Percentiles rank a stretch among this genome's conserved stretches.
Evolutionary conservation across 1,140 invertebrate species (phyloP).

Genomic region (Scaptodrosophila lebanonensis): DNA sequence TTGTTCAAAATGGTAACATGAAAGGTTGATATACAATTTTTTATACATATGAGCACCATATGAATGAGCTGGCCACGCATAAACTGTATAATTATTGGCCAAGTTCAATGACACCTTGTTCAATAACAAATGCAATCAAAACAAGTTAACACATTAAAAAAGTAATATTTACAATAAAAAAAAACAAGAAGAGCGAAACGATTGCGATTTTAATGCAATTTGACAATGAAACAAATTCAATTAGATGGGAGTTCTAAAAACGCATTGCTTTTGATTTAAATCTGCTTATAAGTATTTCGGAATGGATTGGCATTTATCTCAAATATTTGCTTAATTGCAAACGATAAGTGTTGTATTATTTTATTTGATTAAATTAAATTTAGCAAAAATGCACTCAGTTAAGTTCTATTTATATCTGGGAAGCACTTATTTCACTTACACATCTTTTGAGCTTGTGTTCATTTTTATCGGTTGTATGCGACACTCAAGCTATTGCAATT

Average conservation of each 20-base stretch:
- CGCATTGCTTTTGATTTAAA: not conserved
- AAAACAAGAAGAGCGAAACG: conserved; percentile 14
- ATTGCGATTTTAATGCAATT: conserved; percentile 5
- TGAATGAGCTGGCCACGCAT: conserved; percentile 38
- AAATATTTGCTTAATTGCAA: too few relatives aligned
- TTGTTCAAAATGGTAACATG: conserved; percentile 18
- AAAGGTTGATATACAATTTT: conserved; percentile 42
- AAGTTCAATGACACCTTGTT: conserved; percentile 60
- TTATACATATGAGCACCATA: conserved; percentile 25
- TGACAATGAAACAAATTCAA: not conserved
- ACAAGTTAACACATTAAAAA: not conserved
- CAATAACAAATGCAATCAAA: conserved; percentile 55
- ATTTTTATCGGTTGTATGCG: too few relatives aligned
- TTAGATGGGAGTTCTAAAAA: conserved; percentile 2
- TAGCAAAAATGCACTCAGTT: too few relatives aligned
- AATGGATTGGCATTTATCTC: too few relatives aligned
- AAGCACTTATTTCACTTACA: too few relatives aligned
- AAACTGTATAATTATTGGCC: conserved; percentile 34
- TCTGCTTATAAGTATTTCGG: too few relatives aligned
- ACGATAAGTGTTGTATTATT: too few relatives aligned
- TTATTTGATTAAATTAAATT: too few relatives aligned
- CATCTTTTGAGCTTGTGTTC: not conserved
- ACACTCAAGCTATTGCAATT: too few relatives aligned
- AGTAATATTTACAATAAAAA: conserved; percentile 10
- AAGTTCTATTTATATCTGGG: too few relatives aligned